Evolutionary conservation across 2,888 invertebrate genomes (phyloP), one percentile per base, ranked within the genome.

Genomic region (Drosophila cognata): DNA sequence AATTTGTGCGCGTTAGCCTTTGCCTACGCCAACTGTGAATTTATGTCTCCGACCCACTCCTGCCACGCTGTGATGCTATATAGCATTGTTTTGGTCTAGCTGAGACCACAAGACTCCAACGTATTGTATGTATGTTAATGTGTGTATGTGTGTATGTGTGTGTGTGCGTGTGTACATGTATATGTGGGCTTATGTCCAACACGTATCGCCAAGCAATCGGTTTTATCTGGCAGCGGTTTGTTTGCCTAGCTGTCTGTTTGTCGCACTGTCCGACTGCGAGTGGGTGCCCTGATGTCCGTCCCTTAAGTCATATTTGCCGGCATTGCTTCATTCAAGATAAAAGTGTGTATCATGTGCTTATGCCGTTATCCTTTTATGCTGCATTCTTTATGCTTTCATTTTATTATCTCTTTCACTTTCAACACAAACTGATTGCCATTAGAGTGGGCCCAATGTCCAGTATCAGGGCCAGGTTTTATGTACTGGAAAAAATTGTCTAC

Each of bases 341-440:
- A 77, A 74, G 58, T 77, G 71, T 77, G 75, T 80, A 82, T 79
- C 74, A 74, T 82, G 74, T 68, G 75, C 77, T 77, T 65, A 75
- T 70, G 64, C 74, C 63, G 75, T 88, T 85, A 77, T 88, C 74
- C 78, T 65, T 82, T 78, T 75, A 81, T 88, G 81, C 76, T 72
- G 76, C 74, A 79, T 78, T 75, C 73, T 71, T 81, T 77, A 75
- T 77, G 81, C 69, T 65, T 55, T 79, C 71, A 75, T 80, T 82
- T 82, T 83, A 82, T 83, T 82, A 83, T 80, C 77, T 79, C 65
- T 67, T 70, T 82, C 72, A 62, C 71, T 76, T 67, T 68, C 73
- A 61, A 61, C 59, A 60, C 52, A 36, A 76, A 67, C 64, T 74
- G 69, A 71, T 71, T 71, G 60, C 67, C 72, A 72, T 81, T 69